These are phyloP conservation scores for Melanocharis versteri DNA, from an alignment of 2,113 vertebrate species.

Conservation along the genomic window DNA sequence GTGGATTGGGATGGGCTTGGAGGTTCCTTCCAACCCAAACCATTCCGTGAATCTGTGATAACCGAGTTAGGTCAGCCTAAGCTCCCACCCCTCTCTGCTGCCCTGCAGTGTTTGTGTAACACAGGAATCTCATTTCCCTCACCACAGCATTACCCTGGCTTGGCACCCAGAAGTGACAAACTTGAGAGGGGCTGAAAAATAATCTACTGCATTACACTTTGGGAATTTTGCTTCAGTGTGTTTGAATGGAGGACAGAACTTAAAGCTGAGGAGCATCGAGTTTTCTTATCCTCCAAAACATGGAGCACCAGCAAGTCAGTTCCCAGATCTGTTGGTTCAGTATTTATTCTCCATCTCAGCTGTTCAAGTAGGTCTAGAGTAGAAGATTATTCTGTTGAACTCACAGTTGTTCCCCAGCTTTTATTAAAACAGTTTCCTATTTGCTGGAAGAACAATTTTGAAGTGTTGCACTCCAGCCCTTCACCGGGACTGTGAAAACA, in stretches of 20 bases:
- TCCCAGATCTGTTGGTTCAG: neutral
- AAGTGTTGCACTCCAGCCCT: slow-evolving; percentile 15
- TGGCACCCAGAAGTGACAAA: neutral
- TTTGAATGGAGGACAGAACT: neutral
- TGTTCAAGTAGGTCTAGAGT: neutral
- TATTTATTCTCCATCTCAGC: neutral
- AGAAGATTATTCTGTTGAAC: neutral
- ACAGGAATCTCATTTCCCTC: neutral
- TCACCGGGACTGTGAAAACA: neutral
- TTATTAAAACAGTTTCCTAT: slow-evolving; percentile 18
- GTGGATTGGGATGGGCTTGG: neutral
- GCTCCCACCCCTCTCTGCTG: neutral
- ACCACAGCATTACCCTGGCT: neutral
- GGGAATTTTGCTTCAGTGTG: neutral
- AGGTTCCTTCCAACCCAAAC: neutral
- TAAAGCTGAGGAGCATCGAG: neutral
- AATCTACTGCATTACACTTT: rapidly evolving
- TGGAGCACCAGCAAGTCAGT: neutral
- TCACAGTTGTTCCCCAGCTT: neutral
- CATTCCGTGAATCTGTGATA: neutral
- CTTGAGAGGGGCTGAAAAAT: neutral
- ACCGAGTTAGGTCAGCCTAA: neutral
- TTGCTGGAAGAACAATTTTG: slow-evolving; percentile 2
- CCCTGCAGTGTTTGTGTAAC: neutral
- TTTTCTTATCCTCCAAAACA: neutral